These are phyloP conservation scores for Cremastinae sp. DNA, from an alignment of 2,888 invertebrate species.

Conservation along the genomic window DNA sequence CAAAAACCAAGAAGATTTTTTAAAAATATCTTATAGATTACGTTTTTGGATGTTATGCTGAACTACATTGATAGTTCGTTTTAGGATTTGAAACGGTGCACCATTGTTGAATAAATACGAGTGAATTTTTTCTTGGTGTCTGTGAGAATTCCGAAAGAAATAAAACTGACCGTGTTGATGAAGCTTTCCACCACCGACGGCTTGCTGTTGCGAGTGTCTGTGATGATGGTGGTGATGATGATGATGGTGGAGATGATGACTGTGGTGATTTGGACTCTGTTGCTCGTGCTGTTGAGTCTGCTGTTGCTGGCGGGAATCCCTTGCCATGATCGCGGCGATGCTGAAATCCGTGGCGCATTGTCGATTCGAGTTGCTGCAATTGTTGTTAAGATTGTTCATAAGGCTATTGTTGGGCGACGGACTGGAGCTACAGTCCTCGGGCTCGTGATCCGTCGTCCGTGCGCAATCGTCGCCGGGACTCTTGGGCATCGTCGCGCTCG, in stretches of 20 bases:
- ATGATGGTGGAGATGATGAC: slow-evolving; percentile 79
- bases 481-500: slow-evolving; percentile 70
- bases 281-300: slow-evolving; percentile 81
- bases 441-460: slow-evolving; percentile 79
- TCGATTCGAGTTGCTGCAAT: slow-evolving; percentile 82
- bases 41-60: too few species aligned
- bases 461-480: slow-evolving; percentile 77
- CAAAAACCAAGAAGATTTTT: too few species aligned
- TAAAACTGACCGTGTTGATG: slow-evolving; percentile 76
- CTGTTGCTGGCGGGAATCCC: slow-evolving; percentile 83
- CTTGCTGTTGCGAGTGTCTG: slow-evolving; percentile 72
- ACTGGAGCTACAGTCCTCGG: slow-evolving; percentile 85
- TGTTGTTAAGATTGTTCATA: slow-evolving; percentile 74
- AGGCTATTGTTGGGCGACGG: slow-evolving; percentile 77
- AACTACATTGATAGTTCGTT: neutral
- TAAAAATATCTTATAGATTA: too few species aligned
- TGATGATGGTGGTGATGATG: slow-evolving; percentile 82
- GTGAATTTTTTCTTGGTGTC: too few species aligned
- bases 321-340: slow-evolving; percentile 96
- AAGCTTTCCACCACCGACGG: slow-evolving; percentile 76
- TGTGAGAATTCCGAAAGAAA: neutral
- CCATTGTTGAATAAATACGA: too few species aligned
- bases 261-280: slow-evolving; percentile 79
- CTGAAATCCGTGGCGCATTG: slow-evolving; percentile 97
- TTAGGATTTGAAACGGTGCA: too few species aligned